Conservation (phyloP, 1,140 invertebrate species). For the Harlomillsia oculata region DNA sequence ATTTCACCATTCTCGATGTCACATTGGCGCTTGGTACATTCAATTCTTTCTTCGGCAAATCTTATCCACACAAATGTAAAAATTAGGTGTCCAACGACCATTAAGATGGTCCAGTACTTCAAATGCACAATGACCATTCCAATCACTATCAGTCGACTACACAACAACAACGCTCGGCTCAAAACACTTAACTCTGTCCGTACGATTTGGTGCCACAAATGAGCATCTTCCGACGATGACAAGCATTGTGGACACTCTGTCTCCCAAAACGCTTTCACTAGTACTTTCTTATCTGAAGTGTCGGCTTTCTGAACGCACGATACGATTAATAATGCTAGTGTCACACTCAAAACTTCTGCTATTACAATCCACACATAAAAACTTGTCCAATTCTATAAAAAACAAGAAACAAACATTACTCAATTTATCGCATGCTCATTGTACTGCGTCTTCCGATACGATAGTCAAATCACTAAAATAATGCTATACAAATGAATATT, state of each 20-base stretch:
- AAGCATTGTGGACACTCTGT: too few relatives aligned
- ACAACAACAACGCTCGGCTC: conserved; percentile 22
- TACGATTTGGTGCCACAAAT: conserved; percentile 18
- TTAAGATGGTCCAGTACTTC: conserved; percentile 22
- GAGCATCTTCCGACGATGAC: too few relatives aligned
- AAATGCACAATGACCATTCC: conserved; percentile 24
- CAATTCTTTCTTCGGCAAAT: conserved; percentile 10
- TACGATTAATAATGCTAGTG: conserved; percentile 22
- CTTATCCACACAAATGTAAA: conserved; percentile 26
- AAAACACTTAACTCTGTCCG: conserved; percentile 17
- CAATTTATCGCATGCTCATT: too few relatives aligned
- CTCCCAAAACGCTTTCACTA: too few relatives aligned
- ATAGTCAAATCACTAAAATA: not conserved
- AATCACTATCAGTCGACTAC: conserved; percentile 23
- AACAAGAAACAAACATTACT: not conserved
- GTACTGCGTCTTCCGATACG: not conserved
- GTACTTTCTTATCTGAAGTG: too few relatives aligned
- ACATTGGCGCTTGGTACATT: not conserved
- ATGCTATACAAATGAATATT: not conserved
- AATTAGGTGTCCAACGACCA: conserved; percentile 21
- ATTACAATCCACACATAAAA: conserved; percentile 17
- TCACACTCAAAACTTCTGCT: conserved; percentile 20
- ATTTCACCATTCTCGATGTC: not conserved
- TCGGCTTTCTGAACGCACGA: too few relatives aligned
- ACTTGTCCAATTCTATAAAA: conserved; percentile 23